Evolutionary conservation across 2,797 vertebrate genomes (phyloP).

Genomic region (Oophaga sylvatica): DNA sequence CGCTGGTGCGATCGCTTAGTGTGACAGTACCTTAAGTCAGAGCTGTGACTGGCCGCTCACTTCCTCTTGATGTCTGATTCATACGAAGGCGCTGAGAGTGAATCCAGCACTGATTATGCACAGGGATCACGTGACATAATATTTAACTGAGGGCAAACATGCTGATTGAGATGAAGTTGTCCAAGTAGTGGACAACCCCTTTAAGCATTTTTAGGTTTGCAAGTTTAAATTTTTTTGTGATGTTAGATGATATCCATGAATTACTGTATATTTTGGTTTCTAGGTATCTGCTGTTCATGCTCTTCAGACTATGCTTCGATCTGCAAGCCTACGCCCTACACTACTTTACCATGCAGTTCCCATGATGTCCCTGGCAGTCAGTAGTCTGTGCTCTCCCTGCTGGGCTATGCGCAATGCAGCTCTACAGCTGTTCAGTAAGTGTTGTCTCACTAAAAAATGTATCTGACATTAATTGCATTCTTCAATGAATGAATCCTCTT

Average conservation of each 20-base stretch:
- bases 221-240: not conserved
- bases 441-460: not conserved
- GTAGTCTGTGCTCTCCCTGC: conserved; percentile 80
- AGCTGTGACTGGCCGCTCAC: no score
- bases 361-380: conserved; percentile 79
- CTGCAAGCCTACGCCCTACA: conserved; percentile 75
- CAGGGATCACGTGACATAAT: no score
- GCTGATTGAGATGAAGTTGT: no score
- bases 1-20: no score
- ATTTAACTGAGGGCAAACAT: no score
- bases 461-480: not conserved
- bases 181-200: no score
- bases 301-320: conserved; percentile 83
- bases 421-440: conserved; percentile 90
- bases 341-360: conserved; percentile 77
- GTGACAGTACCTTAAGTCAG: no score
- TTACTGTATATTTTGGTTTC: not conserved
- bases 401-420: conserved; percentile 94
- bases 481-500: not conserved
- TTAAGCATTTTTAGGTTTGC: no score
- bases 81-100: no score
- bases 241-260: not conserved
- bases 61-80: no score
- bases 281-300: conserved; percentile 89
- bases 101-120: no score